phyloP scores from a whole-genome alignment of 1,140 invertebrate species.

The Cherax quadricarinatus region DNA sequence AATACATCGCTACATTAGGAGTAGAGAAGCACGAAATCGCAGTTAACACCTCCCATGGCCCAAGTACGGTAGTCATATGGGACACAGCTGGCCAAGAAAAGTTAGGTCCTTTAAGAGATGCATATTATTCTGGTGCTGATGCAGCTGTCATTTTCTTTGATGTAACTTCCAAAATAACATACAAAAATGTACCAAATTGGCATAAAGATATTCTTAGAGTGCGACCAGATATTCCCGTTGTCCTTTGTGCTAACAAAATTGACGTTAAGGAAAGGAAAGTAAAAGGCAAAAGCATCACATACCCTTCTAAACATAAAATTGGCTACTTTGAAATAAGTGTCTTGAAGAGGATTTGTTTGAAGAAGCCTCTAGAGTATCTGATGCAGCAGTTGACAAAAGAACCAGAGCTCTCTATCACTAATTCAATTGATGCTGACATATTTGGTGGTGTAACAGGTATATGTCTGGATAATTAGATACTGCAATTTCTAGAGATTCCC shows the following conservation, averaged over 20 bases:
- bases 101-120: constrained; percentile 98
- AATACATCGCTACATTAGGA: constrained; percentile 99
- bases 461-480: constrained; percentile 11
- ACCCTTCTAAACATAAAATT: constrained; percentile 99
- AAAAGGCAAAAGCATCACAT: constrained; percentile 99
- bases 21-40: constrained; percentile 99
- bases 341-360: constrained; percentile 99
- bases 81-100: constrained; percentile 99
- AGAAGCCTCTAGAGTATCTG: constrained; percentile 99
- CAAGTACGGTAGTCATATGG: constrained; percentile 96
- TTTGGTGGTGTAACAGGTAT: constrained; percentile 31
- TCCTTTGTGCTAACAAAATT: constrained; percentile 95
- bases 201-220: constrained; percentile 98
- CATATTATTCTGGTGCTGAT: constrained; percentile 99
- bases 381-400: constrained; percentile 98
- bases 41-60: constrained; percentile 87
- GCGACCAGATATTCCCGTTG: constrained; percentile 99
- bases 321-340: constrained; percentile 99
- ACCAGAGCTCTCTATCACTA: constrained; percentile 85
- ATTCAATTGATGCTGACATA: constrained; percentile 48
- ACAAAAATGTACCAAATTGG: constrained; percentile 99
- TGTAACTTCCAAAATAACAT: constrained; percentile 98
- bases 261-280: constrained; percentile 96
- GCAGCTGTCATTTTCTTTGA: constrained; percentile 99
- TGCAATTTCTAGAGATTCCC: no score